Percentiles rank a stretch among this genome's conserved stretches.
phyloP scores from a whole-genome alignment of 2,113 vertebrate genomes.

The Miniopterus natalensis region DNA sequence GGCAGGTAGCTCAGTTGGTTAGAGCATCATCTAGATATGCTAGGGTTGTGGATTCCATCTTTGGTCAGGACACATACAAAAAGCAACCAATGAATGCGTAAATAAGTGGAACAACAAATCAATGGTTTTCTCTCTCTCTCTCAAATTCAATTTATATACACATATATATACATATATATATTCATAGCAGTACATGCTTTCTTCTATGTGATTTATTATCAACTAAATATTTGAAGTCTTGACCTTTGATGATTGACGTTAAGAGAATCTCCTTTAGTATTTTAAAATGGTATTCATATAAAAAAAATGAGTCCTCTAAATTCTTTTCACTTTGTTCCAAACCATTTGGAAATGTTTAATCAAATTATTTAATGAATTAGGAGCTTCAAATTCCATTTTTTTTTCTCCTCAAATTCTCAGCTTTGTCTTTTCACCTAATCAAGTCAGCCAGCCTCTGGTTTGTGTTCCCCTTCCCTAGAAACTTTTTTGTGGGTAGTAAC shows the following conservation, averaged over 20 bases:
- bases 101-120: too few species aligned
- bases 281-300: background rate
- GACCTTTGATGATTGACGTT: background rate
- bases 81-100: too few species aligned
- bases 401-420: background rate
- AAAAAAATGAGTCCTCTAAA: background rate
- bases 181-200: background rate
- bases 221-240: background rate
- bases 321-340: background rate
- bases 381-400: background rate
- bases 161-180: background rate
- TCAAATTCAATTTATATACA: too few species aligned
- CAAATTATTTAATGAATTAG: background rate
- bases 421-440: background rate
- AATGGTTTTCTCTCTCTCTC: too few species aligned
- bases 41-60: too few species aligned
- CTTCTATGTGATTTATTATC: background rate
- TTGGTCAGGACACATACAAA: too few species aligned
- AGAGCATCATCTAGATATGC: too few species aligned
- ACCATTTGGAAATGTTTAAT: slow-evolving; percentile 18
- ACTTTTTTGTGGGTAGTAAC: background rate
- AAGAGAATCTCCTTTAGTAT: background rate
- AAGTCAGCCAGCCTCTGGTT: background rate
- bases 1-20: too few species aligned
- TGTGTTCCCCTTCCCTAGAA: background rate